Base-by-base conservation (phyloP, 2,797 vertebrate species). In the Ptychobarbus kaznakovi region DNA sequence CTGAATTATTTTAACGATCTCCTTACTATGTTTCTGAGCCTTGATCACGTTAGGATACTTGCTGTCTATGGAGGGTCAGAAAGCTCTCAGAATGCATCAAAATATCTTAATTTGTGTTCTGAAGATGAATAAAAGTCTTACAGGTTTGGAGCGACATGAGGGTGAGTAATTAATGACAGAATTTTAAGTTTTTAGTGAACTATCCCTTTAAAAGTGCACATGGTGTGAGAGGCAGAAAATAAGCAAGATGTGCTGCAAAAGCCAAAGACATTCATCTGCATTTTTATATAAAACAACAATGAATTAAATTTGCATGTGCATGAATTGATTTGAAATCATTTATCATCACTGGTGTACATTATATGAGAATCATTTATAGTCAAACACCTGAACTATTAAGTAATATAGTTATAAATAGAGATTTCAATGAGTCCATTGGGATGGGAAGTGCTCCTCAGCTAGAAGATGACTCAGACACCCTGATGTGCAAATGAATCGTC, bases 391-490 rank as follows among this genome's bases (percentile, higher is more conserved):
- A 7, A 74, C 28, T 49, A 18, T 38, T 49, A 56, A 28, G 6
- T 42, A 44, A 77, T 28, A 20, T 38, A 56, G 51, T 77, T 86
- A 53, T 72, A 53, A 46, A 68, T 13, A 25, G 80, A 79, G 51
- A 81, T 76, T 81, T 53, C 1, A 7, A 46, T 25, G 53, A 80
- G 20, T 44, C 61, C 53, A 42, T n/a, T 72, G 70, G 53, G 44
- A 80, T 44, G 51, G 35, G 28, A 70, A 81, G 66, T 46, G 38
- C 42, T 69, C 1, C 35, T 70, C 46, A 12, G 22, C 61, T 15
- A 61, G n/a, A 49, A n/a, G n/a, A 80, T 65, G 86, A 89, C 42
- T 81, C 80, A 49, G 83, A 53, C 51, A 56, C 53, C 65, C n/a
- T 53, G 38, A 49, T 32, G 51, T 58, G 32, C 70, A 40, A 16